Evolutionary conservation across 2,888 invertebrate genomes (phyloP).

Genomic region (Zootermopsis nevadensis): DNA sequence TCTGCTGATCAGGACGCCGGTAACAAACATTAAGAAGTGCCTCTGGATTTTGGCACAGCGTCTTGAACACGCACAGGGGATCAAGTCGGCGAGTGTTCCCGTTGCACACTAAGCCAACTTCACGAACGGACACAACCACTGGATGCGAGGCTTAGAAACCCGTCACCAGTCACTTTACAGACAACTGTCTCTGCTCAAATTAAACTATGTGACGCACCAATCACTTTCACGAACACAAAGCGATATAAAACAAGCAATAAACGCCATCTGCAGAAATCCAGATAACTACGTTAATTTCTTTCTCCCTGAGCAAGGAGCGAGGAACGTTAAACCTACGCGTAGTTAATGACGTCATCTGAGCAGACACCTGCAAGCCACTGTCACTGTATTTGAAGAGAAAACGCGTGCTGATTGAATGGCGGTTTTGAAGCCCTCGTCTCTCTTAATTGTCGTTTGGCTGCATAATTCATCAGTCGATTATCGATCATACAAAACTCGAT

Average conservation of each 20-base stretch:
- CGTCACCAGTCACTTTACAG: too few species aligned
- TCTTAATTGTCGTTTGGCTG: conserved; percentile 19
- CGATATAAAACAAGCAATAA: neutral
- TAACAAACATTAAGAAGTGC: too few species aligned
- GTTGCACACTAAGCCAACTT: too few species aligned
- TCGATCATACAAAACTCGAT: neutral
- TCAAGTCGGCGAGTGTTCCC: too few species aligned
- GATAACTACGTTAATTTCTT: neutral
- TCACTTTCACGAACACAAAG: neutral
- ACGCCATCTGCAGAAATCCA: neutral
- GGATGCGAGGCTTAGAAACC: too few species aligned
- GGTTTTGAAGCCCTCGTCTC: conserved; percentile 11
- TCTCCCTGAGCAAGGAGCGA: neutral
- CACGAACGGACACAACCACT: too few species aligned
- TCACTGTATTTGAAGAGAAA: conserved; percentile 5
- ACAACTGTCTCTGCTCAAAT: too few species aligned
- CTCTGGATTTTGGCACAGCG: too few species aligned
- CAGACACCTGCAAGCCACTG: neutral
- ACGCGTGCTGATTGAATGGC: conserved; percentile 18
- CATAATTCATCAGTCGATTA: conserved; percentile 32
- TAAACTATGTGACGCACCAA: neutral
- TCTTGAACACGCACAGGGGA: too few species aligned
- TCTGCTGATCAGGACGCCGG: too few species aligned
- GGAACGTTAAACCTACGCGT: neutral
- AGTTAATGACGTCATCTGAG: neutral